Conservation (phyloP, 2,888 invertebrate genomes). For the Drosophila picticornis region DNA sequence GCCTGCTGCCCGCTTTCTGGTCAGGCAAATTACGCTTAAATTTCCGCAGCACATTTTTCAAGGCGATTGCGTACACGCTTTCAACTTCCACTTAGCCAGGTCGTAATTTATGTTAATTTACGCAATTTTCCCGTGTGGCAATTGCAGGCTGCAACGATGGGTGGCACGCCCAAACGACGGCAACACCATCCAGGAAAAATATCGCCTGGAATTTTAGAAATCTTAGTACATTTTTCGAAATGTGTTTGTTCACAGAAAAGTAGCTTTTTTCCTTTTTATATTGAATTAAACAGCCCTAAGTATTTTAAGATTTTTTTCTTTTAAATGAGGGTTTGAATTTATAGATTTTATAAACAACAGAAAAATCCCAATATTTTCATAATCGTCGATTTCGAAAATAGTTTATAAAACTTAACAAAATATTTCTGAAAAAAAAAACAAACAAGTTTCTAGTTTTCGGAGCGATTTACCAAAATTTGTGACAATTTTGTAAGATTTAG, state of each 20-base stretch:
- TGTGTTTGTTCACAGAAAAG: background rate
- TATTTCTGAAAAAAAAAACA: too few species aligned
- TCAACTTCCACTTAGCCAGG: conserved; percentile 67
- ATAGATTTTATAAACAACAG: background rate
- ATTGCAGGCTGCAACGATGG: conserved; percentile 17
- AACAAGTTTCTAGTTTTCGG: too few species aligned
- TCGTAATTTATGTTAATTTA: conserved; percentile 76
- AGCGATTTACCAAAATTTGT: too few species aligned
- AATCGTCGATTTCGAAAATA: too few species aligned
- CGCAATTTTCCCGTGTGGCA: conserved; percentile 66
- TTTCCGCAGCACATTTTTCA: conserved; percentile 77
- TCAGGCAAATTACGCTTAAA: conserved; percentile 72
- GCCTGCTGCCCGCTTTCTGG: conserved; percentile 15
- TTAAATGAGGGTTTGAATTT: background rate
- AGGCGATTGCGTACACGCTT: conserved; percentile 75
- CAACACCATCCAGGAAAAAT: background rate
- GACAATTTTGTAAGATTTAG: too few species aligned
- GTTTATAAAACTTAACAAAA: background rate
- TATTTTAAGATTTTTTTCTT: too few species aligned
- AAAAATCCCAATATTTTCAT: too few species aligned
- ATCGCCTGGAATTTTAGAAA: background rate
- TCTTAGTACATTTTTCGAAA: background rate
- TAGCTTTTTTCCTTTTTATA: background rate
- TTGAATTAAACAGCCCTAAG: background rate
- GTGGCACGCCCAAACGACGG: conserved; percentile 21